Evolutionary conservation across 1,140 invertebrate species (phyloP), one percentile per base, ranked within the genome.

Genomic region (Caenorhabditis inopinata): DNA sequence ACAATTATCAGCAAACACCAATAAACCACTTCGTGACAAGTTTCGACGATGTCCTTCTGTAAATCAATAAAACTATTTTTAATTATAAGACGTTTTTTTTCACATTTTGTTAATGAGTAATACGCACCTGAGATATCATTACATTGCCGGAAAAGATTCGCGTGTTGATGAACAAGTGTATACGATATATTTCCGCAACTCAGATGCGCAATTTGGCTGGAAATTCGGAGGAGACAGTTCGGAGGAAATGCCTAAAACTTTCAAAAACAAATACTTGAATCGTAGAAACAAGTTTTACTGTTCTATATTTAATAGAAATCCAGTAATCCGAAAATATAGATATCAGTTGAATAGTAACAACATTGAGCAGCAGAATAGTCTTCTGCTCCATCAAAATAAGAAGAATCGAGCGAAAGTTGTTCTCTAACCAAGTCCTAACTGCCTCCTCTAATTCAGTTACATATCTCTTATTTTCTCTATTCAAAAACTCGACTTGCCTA

Each of bases 121-220:
- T 62, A n/a, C 25, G 16, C 32, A 77, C 80, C 80, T 68, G 80
- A 51, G 27, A 81, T 46, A 73, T 81, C 80, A 53, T 81, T 81
- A 46, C 80, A 81, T 81, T 81, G 80, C 2, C 80, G 75, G 14
- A 81, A 46, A 18, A 77, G 75, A 78, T 77, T 81, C 27, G 80
- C 51, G 38, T 77, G 76, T 49, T 81, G 80, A 16, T 81, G 74
- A 7, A 81, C 53, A 3, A 81, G 53, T 1, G 62, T 45, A 35
- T 68, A 73, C 6, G 74, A 78, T 21, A 58, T 53, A 25, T 76
- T 77, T 27, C 35, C 74, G 29, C 80, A 81, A 23, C 29, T 25
- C 7, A 81, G 42, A 16, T 53, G 21, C 35, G 47, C 49, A n/a
- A 80, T 46, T 21, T 80, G 78, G 6, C 49, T 38, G 0, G 58